phyloP scores from a whole-genome alignment of 1,140 invertebrate species.

The Procambarus virginalis region DNA sequence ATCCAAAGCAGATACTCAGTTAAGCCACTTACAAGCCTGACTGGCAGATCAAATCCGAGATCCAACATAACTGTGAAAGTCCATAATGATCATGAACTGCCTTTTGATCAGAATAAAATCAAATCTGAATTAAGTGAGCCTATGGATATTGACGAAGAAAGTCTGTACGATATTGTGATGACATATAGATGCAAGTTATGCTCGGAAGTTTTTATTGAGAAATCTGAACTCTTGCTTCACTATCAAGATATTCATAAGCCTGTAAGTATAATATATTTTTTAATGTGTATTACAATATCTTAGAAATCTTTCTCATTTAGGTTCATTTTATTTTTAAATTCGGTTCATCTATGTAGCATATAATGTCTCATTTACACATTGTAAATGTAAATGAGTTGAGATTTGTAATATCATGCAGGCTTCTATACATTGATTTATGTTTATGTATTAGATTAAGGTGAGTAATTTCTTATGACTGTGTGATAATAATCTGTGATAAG shows the following conservation, averaged over 20 bases:
- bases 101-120: background rate
- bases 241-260: constrained; percentile 37
- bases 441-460: no score
- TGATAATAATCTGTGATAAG: no score
- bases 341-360: no score
- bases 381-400: no score
- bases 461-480: no score
- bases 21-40: background rate
- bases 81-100: background rate
- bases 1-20: background rate
- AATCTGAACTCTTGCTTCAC: constrained; percentile 17
- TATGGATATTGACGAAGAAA: constrained; percentile 37
- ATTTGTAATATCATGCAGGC: no score
- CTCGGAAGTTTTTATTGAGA: constrained; percentile 45
- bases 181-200: constrained; percentile 54
- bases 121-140: background rate
- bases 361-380: no score
- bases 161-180: constrained; percentile 59
- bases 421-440: no score
- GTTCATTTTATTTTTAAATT: no score
- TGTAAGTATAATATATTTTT: constrained; percentile 14
- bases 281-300: background rate
- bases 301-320: no score
- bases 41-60: background rate
- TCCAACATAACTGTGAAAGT: background rate